A percentile compares a stretch with the other conserved stretches of the same genome.
phyloP scores from a whole-genome alignment of 2,888 invertebrate species.

The Balanococcus diminutus region DNA sequence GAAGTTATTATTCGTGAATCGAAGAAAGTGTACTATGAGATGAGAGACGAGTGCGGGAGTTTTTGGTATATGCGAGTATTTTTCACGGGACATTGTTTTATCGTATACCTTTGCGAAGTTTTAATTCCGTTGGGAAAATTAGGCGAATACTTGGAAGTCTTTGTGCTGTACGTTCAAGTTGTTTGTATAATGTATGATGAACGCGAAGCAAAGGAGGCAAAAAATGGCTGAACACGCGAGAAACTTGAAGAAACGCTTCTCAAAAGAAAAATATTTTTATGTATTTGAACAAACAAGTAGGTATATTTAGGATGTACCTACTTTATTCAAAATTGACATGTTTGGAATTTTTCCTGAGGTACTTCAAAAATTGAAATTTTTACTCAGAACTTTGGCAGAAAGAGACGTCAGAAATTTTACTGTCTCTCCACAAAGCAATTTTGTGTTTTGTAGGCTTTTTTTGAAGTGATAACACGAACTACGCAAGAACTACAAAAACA shows the following conservation, averaged over 20 bases:
- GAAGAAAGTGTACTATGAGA: background rate
- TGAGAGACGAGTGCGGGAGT: background rate
- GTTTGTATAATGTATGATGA: background rate
- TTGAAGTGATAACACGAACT: no score
- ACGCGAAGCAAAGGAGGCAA: background rate
- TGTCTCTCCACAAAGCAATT: no score
- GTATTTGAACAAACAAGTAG: background rate
- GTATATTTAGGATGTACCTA: no score
- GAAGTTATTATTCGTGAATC: background rate
- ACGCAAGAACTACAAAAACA: no score
- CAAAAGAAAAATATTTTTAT: background rate
- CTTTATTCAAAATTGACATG: no score
- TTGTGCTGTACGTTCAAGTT: background rate
- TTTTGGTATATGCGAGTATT: background rate
- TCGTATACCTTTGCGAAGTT: background rate
- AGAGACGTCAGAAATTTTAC: no score
- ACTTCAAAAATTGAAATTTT: no score
- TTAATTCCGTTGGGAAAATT: conserved; percentile 18
- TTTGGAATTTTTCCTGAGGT: no score
- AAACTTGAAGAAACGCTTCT: background rate
- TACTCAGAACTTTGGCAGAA: no score
- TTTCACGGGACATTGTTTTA: conserved; percentile 20
- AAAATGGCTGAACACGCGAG: background rate
- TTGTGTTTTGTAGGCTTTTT: no score
- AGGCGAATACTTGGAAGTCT: conserved; percentile 15